Percentiles rank a stretch among this genome's conserved stretches.
Conservation (phyloP, 2,113 vertebrate species). For the Rhinoderma darwinii region DNA sequence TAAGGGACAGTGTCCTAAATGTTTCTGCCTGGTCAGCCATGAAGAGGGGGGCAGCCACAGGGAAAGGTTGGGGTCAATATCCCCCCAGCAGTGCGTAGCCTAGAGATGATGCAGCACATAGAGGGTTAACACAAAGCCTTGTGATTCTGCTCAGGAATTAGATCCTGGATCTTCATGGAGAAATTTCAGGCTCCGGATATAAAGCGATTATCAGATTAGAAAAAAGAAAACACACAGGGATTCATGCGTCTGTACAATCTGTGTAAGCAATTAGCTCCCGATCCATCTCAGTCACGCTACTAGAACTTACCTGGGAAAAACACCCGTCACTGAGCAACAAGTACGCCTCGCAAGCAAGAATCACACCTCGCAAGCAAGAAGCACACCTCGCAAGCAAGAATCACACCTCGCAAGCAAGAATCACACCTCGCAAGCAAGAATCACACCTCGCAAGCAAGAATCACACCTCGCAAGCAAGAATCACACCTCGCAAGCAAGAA, state of each 20-base stretch:
- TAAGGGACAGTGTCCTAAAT: background rate
- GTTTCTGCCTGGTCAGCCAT: background rate
- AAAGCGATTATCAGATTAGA: slow-evolving; percentile 48
- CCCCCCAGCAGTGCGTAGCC: background rate
- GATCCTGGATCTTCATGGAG: background rate
- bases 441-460: too few species aligned
- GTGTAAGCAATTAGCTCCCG: background rate
- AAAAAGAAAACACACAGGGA: slow-evolving; percentile 31
- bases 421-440: too few species aligned
- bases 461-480: too few species aligned
- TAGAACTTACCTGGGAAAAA: background rate
- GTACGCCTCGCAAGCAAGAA: too few species aligned
- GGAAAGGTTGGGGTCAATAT: background rate
- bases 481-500: background rate
- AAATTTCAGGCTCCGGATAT: slow-evolving; percentile 25
- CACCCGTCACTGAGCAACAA: background rate
- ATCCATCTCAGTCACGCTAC: background rate
- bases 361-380: too few species aligned
- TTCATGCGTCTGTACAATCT: background rate
- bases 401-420: too few species aligned
- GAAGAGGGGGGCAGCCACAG: background rate
- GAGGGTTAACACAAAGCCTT: slow-evolving; percentile 5
- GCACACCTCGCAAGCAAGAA: too few species aligned
- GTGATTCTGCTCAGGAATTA: slow-evolving; percentile 28
- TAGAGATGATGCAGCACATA: background rate